These are phyloP conservation scores for Indicator indicator DNA, from an alignment of 2,113 vertebrate species.

Conservation along the genomic window DNA sequence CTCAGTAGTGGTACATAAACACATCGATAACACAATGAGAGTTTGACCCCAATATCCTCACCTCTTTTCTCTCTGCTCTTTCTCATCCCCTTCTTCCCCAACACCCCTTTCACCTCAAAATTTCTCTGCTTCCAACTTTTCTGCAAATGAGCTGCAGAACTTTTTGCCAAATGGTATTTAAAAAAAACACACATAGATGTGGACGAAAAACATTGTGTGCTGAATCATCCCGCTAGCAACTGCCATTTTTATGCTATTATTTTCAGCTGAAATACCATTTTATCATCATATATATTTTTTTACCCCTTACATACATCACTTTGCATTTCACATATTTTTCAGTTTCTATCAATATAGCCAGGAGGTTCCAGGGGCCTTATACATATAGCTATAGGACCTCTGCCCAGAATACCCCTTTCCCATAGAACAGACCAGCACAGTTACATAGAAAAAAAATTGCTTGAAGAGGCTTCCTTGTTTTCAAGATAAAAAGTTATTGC, in stretches of 20 bases:
- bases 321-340: not conserved
- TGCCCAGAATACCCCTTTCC: not conserved
- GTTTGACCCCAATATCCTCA: not conserved
- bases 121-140: not conserved
- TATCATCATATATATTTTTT: not conserved
- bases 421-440: not conserved
- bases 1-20: rapidly evolving
- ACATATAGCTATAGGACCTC: not conserved
- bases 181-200: not conserved
- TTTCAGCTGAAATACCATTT: not conserved
- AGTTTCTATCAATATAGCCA: not conserved
- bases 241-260: not conserved
- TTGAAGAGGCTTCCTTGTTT: not conserved
- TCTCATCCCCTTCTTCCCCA: not conserved
- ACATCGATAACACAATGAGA: rapidly evolving
- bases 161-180: constrained; percentile 1
- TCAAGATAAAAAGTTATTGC: not conserved
- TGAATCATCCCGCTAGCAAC: not conserved
- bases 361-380: not conserved
- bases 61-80: not conserved
- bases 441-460: not conserved
- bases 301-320: not conserved
- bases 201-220: not conserved
- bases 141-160: not conserved
- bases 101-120: not conserved